phyloP scores from a whole-genome alignment of 1,140 invertebrate genomes.

The Teleogryllus occipitalis region DNA sequence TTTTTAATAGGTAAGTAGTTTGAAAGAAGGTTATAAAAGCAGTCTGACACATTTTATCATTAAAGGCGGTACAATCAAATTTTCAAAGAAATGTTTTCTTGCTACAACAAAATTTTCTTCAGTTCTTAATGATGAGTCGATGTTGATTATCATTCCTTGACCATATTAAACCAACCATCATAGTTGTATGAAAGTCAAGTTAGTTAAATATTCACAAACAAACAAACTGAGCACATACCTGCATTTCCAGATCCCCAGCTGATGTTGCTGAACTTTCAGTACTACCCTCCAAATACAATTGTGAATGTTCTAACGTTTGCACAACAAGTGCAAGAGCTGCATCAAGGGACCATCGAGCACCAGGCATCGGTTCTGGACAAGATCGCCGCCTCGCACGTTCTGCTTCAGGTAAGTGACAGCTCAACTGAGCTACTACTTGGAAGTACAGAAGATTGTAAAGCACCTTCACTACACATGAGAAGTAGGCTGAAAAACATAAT shows the following conservation, averaged over 20 bases:
- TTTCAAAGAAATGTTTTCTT: too few relatives aligned
- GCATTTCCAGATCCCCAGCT: background rate
- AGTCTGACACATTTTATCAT: too few relatives aligned
- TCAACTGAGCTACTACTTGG: conserved; percentile 70
- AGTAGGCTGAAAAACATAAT: conserved; percentile 60
- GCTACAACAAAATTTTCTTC: too few relatives aligned
- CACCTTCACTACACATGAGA: conserved; percentile 72
- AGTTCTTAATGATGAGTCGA: too few relatives aligned
- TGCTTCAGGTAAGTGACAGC: conserved; percentile 49
- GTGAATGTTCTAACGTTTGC: conserved; percentile 39
- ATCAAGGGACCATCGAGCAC: conserved; percentile 17
- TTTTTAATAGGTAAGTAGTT: too few relatives aligned
- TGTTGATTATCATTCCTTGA: too few relatives aligned
- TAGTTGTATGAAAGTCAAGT: too few relatives aligned
- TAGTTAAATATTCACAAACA: too few relatives aligned
- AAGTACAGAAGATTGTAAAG: conserved; percentile 84
- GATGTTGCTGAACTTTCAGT: background rate
- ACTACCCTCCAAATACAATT: conserved; percentile 43
- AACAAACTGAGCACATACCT: background rate
- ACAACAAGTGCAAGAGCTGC: conserved; percentile 40
- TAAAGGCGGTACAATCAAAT: too few relatives aligned
- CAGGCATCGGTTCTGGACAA: background rate
- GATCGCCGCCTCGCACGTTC: conserved; percentile 34
- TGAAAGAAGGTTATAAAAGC: too few relatives aligned
- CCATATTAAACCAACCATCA: too few relatives aligned